Percentiles rank a stretch among this genome's conserved stretches.
Evolutionary conservation across 2,888 invertebrate species (phyloP).

Genomic region (Ophion slaviceki): DNA sequence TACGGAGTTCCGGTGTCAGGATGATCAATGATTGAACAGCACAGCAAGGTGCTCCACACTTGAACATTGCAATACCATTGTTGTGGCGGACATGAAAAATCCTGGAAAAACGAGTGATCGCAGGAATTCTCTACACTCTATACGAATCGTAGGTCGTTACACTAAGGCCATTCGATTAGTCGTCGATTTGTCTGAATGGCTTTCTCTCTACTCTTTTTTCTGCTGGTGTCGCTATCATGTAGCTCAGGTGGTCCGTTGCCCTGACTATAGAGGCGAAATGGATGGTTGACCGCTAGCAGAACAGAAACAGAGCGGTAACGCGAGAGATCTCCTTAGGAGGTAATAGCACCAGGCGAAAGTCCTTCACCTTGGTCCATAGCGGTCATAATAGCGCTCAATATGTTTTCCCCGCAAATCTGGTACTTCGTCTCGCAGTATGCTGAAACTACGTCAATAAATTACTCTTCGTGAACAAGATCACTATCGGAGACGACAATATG

Average conservation of each 20-base stretch:
- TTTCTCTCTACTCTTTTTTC: conserved; percentile 20
- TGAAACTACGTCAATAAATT: conserved; percentile 14
- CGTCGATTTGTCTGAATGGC: conserved; percentile 61
- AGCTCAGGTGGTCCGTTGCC: conserved; percentile 44
- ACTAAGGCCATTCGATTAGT: conserved; percentile 65
- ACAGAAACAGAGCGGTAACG: conserved; percentile 21
- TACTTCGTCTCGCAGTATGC: conserved; percentile 15
- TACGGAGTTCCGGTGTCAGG: conserved; percentile 25
- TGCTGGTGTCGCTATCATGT: conserved; percentile 11
- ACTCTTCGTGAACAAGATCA: conserved; percentile 5
- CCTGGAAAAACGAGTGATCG: conserved; percentile 22
- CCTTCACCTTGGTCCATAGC: conserved; percentile 32
- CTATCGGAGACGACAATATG: conserved; percentile 6
- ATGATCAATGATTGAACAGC: conserved; percentile 49
- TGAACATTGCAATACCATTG: conserved; percentile 42
- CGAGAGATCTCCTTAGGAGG: conserved; percentile 1
- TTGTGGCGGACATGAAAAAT: conserved; percentile 17
- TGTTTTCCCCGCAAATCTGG: conserved; percentile 27
- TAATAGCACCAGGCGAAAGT: conserved; percentile 23
- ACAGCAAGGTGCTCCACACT: conserved; percentile 30
- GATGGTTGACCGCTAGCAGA: conserved; percentile 44
- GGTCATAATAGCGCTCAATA: conserved; percentile 53
- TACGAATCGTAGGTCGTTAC: conserved; percentile 59
- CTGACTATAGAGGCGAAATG: conserved; percentile 49
- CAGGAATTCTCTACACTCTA: conserved; percentile 6